These are phyloP conservation scores for Colletes collaris DNA, from an alignment of 2,888 invertebrate species.

Conservation along the genomic window DNA sequence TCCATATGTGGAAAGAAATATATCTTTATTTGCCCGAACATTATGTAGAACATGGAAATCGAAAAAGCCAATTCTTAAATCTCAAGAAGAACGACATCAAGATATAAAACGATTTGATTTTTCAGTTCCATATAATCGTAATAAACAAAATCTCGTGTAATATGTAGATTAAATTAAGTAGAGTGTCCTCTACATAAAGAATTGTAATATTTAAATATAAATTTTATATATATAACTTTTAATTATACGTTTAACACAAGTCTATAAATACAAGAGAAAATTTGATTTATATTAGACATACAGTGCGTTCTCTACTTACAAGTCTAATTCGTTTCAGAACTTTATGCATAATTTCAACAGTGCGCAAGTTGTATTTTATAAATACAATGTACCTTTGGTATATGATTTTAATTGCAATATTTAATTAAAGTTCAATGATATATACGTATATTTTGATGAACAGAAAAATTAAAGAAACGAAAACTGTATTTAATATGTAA, in stretches of 20 bases:
- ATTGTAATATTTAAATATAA: not conserved
- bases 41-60: constrained; percentile 81
- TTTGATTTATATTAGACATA: not conserved
- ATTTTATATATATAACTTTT: constrained; percentile 16
- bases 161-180: constrained; percentile 1
- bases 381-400: too few species aligned
- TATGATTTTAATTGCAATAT: too few species aligned
- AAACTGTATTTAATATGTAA: too few species aligned
- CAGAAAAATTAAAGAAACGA: too few species aligned
- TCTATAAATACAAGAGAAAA: not conserved
- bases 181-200: constrained; percentile 5
- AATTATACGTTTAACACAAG: constrained; percentile 12
- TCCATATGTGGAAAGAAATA: constrained; percentile 70
- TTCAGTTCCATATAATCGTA: constrained; percentile 83
- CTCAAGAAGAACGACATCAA: constrained; percentile 10
- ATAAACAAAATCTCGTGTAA: constrained; percentile 1
- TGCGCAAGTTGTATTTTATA: too few species aligned
- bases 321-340: too few species aligned
- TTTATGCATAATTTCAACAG: too few species aligned
- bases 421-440: too few species aligned
- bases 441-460: too few species aligned
- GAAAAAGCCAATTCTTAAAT: constrained; percentile 57
- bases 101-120: constrained; percentile 84
- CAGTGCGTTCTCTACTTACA: too few species aligned
- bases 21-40: constrained; percentile 84